These are phyloP conservation scores for Lithobates pipiens DNA, from an alignment of 2,797 vertebrate genomes.

Conservation along the genomic window DNA sequence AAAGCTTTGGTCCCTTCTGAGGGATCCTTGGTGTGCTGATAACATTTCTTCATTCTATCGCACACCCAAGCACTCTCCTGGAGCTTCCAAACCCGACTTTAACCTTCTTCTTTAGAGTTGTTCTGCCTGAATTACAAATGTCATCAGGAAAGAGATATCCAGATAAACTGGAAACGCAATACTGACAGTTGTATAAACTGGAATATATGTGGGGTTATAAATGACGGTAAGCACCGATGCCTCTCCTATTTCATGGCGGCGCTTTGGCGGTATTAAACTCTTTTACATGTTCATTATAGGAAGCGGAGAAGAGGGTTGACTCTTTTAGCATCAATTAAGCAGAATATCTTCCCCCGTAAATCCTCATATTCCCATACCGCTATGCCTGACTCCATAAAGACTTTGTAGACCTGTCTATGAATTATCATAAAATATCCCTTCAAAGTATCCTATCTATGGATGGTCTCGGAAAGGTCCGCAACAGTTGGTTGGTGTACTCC, in stretches of 20 bases:
- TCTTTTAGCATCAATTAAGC: slow-evolving; percentile 55
- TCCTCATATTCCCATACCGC: neutral
- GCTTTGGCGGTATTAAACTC: slow-evolving; percentile 11
- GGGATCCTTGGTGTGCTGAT: no score
- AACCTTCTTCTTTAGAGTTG: no score
- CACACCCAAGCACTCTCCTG: no score
- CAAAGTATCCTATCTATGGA: neutral
- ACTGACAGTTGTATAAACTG: slow-evolving; percentile 8
- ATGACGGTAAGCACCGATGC: neutral
- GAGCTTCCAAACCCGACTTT: no score
- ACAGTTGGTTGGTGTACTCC: neutral
- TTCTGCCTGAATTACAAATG: neutral
- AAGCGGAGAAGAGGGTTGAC: slow-evolving; percentile 10
- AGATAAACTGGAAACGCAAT: neutral
- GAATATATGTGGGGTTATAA: slow-evolving; percentile 34
- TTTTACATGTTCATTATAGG: slow-evolving; percentile 39
- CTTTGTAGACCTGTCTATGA: neutral
- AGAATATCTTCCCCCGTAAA: slow-evolving; percentile 30
- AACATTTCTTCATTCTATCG: no score
- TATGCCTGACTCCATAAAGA: neutral
- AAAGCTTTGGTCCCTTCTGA: no score
- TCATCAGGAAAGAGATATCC: neutral
- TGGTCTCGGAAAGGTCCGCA: neutral
- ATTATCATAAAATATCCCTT: slow-evolving; percentile 4
- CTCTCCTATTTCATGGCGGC: slow-evolving; percentile 21